Percentiles rank a stretch among this genome's conserved stretches.
Evolutionary conservation across 2,888 invertebrate genomes (phyloP).

Genomic region (Agrochola litura): DNA sequence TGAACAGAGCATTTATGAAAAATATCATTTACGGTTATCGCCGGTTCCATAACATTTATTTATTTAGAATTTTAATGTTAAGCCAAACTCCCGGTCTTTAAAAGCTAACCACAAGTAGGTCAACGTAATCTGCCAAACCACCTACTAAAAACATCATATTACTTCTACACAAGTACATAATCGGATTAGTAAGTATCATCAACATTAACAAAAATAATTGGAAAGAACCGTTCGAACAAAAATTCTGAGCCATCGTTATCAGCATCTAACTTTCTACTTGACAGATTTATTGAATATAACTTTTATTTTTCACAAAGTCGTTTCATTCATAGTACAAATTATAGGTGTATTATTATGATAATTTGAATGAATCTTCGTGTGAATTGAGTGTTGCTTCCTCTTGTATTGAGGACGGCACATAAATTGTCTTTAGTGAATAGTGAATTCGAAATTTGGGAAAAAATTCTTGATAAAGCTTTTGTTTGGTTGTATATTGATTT

Average conservation of each 20-base stretch:
- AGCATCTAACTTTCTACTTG: conserved; percentile 63
- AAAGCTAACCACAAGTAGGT: conserved; percentile 49
- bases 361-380: conserved; percentile 70
- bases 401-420: conserved; percentile 67
- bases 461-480: conserved; percentile 21
- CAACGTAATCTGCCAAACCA: conserved; percentile 46
- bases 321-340: conserved; percentile 67
- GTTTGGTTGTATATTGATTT: conserved; percentile 20
- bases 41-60: background rate
- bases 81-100: conserved; percentile 36
- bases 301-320: conserved; percentile 64
- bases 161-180: conserved; percentile 47
- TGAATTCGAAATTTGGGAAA: conserved; percentile 49
- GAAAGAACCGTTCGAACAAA: conserved; percentile 54
- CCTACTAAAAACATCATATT: conserved; percentile 40
- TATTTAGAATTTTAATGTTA: conserved; percentile 5
- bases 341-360: conserved; percentile 62
- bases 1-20: no score
- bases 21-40: background rate
- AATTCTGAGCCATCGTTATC: conserved; percentile 56
- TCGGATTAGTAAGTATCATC: conserved; percentile 60
- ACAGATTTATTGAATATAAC: conserved; percentile 67
- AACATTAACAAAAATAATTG: conserved; percentile 49
- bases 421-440: conserved; percentile 64
- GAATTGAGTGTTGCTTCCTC: conserved; percentile 69